Evolutionary conservation across 2,797 vertebrate genomes (phyloP).

Genomic region (Enteromius treurensis): DNA sequence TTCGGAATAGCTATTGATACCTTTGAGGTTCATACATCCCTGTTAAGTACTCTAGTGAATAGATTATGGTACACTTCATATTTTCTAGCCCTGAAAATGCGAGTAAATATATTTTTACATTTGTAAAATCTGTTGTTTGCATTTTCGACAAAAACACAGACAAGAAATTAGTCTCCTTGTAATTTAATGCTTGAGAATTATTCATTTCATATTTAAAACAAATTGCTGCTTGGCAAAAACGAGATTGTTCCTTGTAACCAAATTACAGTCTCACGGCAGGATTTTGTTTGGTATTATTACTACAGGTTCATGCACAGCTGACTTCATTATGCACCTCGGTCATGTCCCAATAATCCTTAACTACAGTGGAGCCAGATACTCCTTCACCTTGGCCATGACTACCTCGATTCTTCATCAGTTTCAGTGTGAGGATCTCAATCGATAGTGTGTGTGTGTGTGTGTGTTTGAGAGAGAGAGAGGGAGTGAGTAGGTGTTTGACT

Average conservation of each 20-base stretch:
- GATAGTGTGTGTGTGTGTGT: slow-evolving; percentile 63
- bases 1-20: slow-evolving; percentile 8
- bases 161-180: neutral
- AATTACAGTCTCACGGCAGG: slow-evolving; percentile 6
- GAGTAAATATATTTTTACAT: neutral
- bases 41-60: neutral
- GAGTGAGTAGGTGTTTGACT: slow-evolving; percentile 51
- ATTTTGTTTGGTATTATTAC: slow-evolving; percentile 1
- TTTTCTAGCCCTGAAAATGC: neutral
- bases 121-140: neutral
- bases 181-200: slow-evolving; percentile 17
- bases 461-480: neutral
- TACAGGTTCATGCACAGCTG: neutral
- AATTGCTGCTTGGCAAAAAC: slow-evolving; percentile 23
- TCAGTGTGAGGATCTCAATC: slow-evolving; percentile 79
- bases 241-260: neutral
- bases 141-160: slow-evolving; percentile 9
- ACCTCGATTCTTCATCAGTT: slow-evolving; percentile 79
- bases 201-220: slow-evolving; percentile 41
- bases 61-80: neutral
- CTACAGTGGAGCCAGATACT: slow-evolving; percentile 66
- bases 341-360: slow-evolving; percentile 40
- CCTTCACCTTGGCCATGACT: slow-evolving; percentile 70
- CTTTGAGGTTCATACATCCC: neutral
- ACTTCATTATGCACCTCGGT: slow-evolving; percentile 21